Evolutionary conservation across 2,113 vertebrate species (phyloP).

Genomic region (Microcebus murinus): DNA sequence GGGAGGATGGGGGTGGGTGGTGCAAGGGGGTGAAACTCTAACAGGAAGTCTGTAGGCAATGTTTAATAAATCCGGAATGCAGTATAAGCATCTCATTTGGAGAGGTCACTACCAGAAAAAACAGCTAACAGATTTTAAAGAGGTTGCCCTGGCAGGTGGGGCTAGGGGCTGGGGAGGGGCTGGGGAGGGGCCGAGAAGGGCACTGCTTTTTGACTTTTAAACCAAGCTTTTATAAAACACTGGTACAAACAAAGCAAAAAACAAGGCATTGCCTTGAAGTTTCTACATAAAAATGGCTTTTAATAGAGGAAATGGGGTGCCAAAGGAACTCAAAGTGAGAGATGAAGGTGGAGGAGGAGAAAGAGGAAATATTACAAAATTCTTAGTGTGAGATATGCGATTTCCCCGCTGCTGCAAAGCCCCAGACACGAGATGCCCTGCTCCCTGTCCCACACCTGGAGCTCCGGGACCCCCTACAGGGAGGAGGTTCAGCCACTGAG

Average conservation of each 20-base stretch:
- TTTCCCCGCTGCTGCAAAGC: neutral
- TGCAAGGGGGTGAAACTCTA: no score
- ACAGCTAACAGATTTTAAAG: neutral
- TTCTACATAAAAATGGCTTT: slow-evolving; percentile 46
- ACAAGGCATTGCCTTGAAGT: slow-evolving; percentile 3
- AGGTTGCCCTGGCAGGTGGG: neutral
- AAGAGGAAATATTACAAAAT: slow-evolving; percentile 20
- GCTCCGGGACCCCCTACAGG: neutral
- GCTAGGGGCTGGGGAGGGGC: neutral
- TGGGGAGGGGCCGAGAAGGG: neutral
- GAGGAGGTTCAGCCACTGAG: neutral
- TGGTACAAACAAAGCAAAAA: slow-evolving; percentile 50
- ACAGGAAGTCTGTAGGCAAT: neutral
- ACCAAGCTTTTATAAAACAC: neutral
- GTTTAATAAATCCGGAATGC: neutral
- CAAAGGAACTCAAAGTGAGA: slow-evolving; percentile 45
- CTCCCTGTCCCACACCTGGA: neutral
- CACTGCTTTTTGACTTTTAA: slow-evolving; percentile 6
- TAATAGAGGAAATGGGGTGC: neutral
- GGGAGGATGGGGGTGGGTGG: neutral
- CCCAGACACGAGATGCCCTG: neutral
- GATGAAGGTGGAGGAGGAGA: neutral
- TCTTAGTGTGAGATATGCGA: neutral
- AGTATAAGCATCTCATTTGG: neutral
- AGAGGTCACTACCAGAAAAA: neutral